These are phyloP conservation scores for Cephalophus harveyi DNA, from an alignment of 2,113 vertebrate species.

Conservation along the genomic window DNA sequence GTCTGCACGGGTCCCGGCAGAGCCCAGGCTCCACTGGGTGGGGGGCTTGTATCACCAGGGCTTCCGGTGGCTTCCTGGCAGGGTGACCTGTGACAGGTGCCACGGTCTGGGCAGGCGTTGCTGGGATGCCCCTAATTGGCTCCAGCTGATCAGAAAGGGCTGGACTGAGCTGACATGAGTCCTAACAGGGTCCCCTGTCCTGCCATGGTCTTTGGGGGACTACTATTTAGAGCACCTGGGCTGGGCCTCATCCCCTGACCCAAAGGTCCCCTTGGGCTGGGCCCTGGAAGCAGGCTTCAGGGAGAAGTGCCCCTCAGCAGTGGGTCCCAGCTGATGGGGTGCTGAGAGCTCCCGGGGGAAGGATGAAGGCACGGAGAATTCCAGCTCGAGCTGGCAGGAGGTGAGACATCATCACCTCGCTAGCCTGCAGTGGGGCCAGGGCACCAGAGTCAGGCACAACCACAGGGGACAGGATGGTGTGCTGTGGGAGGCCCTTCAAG, in stretches of 20 bases:
- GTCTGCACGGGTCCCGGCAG: background rate
- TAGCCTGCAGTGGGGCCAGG: background rate
- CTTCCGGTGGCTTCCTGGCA: background rate
- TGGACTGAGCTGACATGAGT: rapidly evolving
- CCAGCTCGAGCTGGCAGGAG: background rate
- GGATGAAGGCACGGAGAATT: background rate
- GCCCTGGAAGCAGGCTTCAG: background rate
- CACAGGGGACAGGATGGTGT: background rate
- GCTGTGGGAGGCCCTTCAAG: background rate
- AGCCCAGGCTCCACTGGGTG: background rate
- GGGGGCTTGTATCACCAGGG: background rate
- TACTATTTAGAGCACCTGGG: background rate
- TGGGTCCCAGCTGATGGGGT: background rate
- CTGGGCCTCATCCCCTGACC: background rate
- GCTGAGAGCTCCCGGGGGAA: background rate
- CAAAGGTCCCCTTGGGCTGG: background rate
- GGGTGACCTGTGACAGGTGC: background rate
- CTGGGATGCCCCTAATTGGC: background rate
- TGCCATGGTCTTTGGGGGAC: rapidly evolving
- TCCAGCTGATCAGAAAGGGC: background rate
- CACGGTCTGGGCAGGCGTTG: background rate
- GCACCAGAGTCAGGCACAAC: background rate
- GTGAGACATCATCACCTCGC: background rate
- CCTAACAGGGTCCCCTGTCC: background rate
- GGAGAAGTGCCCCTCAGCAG: background rate